Evolutionary conservation across 2,888 invertebrate species (phyloP).

Genomic region (Drosophila mercatorum): DNA sequence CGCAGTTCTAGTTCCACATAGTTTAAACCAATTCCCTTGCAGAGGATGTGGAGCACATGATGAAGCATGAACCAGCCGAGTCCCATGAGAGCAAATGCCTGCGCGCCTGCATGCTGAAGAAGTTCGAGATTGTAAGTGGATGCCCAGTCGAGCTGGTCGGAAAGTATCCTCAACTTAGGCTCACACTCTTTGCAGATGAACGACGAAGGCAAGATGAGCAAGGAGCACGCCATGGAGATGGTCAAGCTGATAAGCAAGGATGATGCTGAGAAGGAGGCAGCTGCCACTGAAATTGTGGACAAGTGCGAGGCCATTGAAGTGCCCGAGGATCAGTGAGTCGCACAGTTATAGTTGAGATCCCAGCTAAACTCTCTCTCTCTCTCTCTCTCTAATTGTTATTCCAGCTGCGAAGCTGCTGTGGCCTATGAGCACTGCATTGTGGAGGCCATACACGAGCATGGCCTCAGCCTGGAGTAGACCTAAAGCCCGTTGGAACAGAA

Average conservation of each 20-base stretch:
- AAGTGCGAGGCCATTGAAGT: slow-evolving; percentile 71
- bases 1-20: background rate
- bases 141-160: background rate
- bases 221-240: slow-evolving; percentile 67
- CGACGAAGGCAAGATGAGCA: slow-evolving; percentile 76
- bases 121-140: slow-evolving; percentile 78
- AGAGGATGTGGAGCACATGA: slow-evolving; percentile 80
- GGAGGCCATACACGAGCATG: slow-evolving; percentile 69
- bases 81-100: slow-evolving; percentile 81
- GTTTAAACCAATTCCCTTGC: background rate
- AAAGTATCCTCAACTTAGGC: background rate
- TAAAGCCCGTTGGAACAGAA: slow-evolving; percentile 1
- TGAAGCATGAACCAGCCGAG: slow-evolving; percentile 67
- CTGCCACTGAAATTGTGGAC: slow-evolving; percentile 58
- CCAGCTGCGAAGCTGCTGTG: slow-evolving; percentile 79
- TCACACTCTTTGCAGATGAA: slow-evolving; percentile 63
- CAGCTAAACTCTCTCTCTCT: background rate
- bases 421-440: slow-evolving; percentile 71
- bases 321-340: slow-evolving; percentile 81
- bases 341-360: too few species aligned
- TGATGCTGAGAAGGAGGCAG: slow-evolving; percentile 66
- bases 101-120: slow-evolving; percentile 81
- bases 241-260: slow-evolving; percentile 61
- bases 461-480: slow-evolving; percentile 47
- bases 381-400: background rate